Evolutionary conservation across 1,140 invertebrate genomes (phyloP).

Genomic region (Gryllus bimaculatus): DNA sequence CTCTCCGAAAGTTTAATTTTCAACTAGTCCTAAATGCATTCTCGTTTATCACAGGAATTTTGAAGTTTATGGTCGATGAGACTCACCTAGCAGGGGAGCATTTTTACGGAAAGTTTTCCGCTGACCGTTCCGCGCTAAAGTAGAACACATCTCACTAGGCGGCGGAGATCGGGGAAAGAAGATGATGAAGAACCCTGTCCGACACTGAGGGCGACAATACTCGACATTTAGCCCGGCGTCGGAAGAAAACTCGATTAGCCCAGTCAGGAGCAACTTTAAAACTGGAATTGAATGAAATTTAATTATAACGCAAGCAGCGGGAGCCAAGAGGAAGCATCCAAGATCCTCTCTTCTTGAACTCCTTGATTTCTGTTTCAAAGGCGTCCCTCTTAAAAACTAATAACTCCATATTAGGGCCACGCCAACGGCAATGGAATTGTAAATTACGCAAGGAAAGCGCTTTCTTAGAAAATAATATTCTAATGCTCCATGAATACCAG

Average conservation of each 20-base stretch:
- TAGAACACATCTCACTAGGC: no score
- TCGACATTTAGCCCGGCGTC: background rate
- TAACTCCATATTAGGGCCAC: background rate
- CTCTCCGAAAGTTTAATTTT: background rate
- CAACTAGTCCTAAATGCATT: background rate
- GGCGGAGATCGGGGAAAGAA: no score
- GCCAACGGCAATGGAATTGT: background rate
- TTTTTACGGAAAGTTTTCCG: no score
- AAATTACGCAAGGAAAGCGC: background rate
- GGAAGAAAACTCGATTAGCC: background rate
- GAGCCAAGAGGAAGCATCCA: background rate
- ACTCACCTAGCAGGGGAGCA: background rate
- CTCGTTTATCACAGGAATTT: background rate
- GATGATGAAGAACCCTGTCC: no score
- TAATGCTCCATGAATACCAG: background rate
- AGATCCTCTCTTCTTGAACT: background rate
- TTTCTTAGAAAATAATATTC: background rate
- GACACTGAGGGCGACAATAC: background rate
- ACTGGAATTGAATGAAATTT: background rate
- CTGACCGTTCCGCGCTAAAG: no score
- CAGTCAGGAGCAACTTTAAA: background rate
- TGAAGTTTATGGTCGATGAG: background rate
- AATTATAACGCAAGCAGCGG: background rate
- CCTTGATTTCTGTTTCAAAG: background rate
- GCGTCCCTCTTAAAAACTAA: background rate